These are phyloP conservation scores for Euzophera pinguis DNA, from an alignment of 2,888 invertebrate genomes.

Conservation along the genomic window DNA sequence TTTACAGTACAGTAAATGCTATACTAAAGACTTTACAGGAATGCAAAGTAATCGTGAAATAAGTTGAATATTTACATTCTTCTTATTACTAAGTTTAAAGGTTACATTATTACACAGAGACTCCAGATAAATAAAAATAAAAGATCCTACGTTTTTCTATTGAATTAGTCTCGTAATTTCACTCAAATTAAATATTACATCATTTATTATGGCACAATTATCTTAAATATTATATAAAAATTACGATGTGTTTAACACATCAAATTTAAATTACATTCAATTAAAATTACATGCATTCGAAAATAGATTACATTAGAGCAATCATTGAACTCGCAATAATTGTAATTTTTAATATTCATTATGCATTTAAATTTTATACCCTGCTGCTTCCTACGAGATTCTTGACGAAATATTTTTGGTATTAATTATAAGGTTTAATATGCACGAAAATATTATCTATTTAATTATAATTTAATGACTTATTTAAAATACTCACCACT, in stretches of 20 bases:
- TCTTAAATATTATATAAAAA: constrained; percentile 9
- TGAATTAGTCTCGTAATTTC: background rate
- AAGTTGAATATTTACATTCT: too few relatives aligned
- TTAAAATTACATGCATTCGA: background rate
- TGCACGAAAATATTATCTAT: background rate
- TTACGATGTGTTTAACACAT: background rate
- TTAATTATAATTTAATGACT: background rate
- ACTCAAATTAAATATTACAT: background rate
- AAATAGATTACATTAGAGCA: background rate
- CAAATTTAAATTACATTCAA: background rate
- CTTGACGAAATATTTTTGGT: constrained; percentile 5
- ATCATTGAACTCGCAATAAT: background rate
- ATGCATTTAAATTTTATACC: background rate
- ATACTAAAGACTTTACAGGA: constrained; percentile 6
- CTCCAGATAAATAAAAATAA: background rate
- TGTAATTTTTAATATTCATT: background rate
- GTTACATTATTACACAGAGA: too few relatives aligned
- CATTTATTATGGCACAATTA: constrained; percentile 8
- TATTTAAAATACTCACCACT: too few relatives aligned
- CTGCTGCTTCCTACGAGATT: constrained; percentile 6
- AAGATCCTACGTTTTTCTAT: background rate
- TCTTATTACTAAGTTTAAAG: too few relatives aligned
- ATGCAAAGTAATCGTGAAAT: background rate
- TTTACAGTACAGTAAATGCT: constrained; percentile 26
- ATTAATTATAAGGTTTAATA: background rate